Conservation (phyloP, 1,140 invertebrate genomes). For the Pseudomyrmex sp. region DNA sequence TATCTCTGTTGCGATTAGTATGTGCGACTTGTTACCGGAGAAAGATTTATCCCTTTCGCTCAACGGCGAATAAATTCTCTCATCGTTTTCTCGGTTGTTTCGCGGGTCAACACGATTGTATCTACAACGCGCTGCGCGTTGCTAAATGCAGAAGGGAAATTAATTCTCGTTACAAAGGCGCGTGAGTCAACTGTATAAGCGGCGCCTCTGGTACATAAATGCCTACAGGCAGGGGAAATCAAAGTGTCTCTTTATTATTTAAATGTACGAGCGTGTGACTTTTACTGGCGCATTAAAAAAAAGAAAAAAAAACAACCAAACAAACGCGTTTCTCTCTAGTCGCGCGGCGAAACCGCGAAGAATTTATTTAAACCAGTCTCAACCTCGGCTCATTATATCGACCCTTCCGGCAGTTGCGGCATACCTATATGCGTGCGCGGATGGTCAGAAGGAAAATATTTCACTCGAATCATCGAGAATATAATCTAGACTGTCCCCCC, state of each 20-base stretch:
- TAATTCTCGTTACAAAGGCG: conserved; percentile 62
- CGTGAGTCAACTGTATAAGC: conserved; percentile 46
- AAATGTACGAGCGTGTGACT: neutral
- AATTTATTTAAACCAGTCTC: neutral
- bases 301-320: too few relatives aligned
- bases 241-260: conserved; percentile 54
- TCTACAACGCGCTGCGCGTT: conserved; percentile 4
- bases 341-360: neutral
- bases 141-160: conserved; percentile 52
- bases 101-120: conserved; percentile 35
- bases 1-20: conserved; percentile 46
- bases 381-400: neutral
- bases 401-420: neutral
- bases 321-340: neutral
- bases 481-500: neutral
- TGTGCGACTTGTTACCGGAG: conserved; percentile 45
- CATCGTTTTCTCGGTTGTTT: conserved; percentile 45
- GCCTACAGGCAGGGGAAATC: neutral
- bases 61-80: conserved; percentile 54
- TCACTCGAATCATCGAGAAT: neutral
- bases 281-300: neutral
- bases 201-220: neutral
- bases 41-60: conserved; percentile 57
- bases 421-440: neutral
- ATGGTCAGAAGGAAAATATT: neutral